These are phyloP conservation scores for Pseudochirops corinnae DNA, from an alignment of 2,797 vertebrate genomes.

Conservation along the genomic window DNA sequence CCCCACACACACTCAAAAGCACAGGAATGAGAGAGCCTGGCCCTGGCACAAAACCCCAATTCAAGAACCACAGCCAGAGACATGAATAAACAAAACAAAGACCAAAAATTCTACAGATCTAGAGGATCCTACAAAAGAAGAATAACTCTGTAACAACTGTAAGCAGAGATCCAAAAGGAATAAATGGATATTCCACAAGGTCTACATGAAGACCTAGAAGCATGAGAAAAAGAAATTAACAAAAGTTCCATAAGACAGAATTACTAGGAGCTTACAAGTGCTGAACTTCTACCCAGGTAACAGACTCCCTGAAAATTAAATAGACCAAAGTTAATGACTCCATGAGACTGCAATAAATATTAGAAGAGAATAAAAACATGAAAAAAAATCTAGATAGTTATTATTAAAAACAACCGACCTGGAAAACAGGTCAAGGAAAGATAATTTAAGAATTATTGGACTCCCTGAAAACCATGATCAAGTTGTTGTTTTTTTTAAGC, in stretches of 20 bases:
- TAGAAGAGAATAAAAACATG: no score
- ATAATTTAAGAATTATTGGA: background rate
- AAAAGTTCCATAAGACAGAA: background rate
- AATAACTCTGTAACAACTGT: background rate
- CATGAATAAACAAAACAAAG: background rate
- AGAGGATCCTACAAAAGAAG: background rate
- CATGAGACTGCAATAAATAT: background rate
- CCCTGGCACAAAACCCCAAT: background rate
- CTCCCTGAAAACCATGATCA: background rate
- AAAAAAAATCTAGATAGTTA: no score
- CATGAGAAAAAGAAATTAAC: background rate
- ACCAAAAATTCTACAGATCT: background rate
- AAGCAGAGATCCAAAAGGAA: background rate
- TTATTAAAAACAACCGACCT: no score
- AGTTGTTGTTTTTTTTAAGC: background rate
- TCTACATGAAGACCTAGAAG: background rate
- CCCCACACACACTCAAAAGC: no score
- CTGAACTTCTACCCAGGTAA: background rate
- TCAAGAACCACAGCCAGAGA: background rate
- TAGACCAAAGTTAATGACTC: background rate
- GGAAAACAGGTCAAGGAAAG: background rate
- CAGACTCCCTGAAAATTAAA: background rate
- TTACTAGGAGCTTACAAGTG: background rate
- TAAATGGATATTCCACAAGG: background rate
- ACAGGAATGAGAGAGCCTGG: background rate